phyloP scores from a whole-genome alignment of 2,113 vertebrate genomes.

The Pelmatolapia mariae region DNA sequence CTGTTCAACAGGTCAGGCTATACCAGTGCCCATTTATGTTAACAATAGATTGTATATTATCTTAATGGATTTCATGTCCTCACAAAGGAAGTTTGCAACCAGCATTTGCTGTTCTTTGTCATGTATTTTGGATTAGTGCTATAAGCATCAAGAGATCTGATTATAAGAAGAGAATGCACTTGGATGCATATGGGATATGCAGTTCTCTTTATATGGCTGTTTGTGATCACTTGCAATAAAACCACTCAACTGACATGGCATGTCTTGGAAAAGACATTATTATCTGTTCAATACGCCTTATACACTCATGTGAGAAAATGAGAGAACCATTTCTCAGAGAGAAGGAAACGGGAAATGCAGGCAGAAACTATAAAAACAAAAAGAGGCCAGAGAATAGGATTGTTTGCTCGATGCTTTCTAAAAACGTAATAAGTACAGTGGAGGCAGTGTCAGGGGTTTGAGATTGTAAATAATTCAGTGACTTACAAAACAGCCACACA shows the following conservation, averaged over 20 bases:
- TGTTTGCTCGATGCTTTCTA: constrained; percentile 29
- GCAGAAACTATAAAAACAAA: not conserved
- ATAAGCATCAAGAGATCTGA: not conserved
- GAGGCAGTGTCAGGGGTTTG: constrained; percentile 31
- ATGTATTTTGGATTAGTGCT: not conserved
- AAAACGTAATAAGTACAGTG: not conserved
- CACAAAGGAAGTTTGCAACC: not conserved
- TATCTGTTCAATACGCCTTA: not conserved
- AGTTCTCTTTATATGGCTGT: not conserved
- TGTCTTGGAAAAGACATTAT: not conserved
- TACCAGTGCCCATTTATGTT: not conserved
- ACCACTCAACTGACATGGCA: not conserved
- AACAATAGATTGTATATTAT: not conserved
- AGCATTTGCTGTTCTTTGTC: not conserved
- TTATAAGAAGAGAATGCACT: not conserved
- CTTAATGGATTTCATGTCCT: not conserved
- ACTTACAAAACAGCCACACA: constrained; percentile 5
- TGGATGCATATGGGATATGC: not conserved
- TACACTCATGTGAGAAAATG: not conserved
- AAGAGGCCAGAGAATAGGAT: not conserved
- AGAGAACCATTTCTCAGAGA: not conserved
- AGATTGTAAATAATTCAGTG: constrained; percentile 57
- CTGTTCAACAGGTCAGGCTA: not conserved
- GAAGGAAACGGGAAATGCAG: not conserved
- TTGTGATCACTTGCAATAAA: not conserved